Percentiles rank a stretch among this genome's conserved stretches.
Conservation (phyloP, 2,797 vertebrate genomes). For the Mus spretus region DNA sequence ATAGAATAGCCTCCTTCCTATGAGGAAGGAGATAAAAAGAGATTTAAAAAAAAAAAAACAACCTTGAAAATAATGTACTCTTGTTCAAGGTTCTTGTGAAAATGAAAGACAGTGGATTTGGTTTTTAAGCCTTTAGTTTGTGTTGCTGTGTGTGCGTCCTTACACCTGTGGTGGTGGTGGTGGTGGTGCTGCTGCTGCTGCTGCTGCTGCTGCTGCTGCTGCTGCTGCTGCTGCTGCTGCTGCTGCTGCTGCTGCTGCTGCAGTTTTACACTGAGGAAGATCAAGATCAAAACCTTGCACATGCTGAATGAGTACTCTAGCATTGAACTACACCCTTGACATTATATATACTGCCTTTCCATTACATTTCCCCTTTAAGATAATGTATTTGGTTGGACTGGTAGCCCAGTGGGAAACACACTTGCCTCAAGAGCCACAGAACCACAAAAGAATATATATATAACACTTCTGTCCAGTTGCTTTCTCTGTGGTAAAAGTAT, state of each 20-base stretch:
- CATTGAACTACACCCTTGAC: background rate
- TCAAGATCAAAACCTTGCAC: background rate
- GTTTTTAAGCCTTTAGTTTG: background rate
- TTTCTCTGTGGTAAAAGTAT: background rate
- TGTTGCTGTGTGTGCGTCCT: background rate
- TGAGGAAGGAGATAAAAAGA: background rate
- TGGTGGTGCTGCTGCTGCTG: background rate
- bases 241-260: background rate
- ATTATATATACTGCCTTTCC: no score
- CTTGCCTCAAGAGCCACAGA: background rate
- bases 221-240: background rate
- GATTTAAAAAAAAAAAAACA: background rate
- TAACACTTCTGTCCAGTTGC: background rate
- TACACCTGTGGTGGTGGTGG: background rate
- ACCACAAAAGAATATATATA: background rate
- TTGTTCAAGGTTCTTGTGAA: background rate
- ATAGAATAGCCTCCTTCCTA: background rate
- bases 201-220: background rate
- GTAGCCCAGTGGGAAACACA: background rate
- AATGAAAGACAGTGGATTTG: background rate
- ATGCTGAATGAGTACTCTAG: background rate
- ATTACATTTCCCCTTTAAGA: background rate
- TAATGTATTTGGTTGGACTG: background rate
- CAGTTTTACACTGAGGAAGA: background rate
- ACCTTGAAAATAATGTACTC: background rate